Percentiles rank a stretch among this genome's conserved stretches.
These are phyloP conservation scores for Petrophora chlorosata DNA, from an alignment of 2,888 invertebrate genomes.

Conservation along the genomic window DNA sequence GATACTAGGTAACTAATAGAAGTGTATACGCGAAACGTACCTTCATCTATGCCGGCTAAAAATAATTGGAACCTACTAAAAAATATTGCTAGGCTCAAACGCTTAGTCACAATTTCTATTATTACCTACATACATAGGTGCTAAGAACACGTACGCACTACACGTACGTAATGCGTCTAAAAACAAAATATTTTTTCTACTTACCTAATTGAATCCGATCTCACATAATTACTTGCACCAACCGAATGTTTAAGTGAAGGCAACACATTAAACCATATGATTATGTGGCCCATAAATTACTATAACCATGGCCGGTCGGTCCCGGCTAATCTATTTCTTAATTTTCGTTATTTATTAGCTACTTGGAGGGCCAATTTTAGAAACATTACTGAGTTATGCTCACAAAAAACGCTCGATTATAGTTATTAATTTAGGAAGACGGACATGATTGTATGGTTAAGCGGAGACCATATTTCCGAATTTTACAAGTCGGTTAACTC, in stretches of 20 bases:
- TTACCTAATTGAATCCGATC: conserved; percentile 37
- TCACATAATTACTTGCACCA: conserved; percentile 38
- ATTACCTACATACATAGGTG: too few relatives aligned
- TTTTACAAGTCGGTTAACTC: background rate
- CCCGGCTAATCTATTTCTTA: conserved; percentile 45
- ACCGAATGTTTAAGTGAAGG: conserved; percentile 41
- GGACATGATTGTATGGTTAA: conserved; percentile 3
- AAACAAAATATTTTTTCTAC: too few relatives aligned
- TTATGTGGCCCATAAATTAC: conserved; percentile 53
- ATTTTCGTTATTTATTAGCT: conserved; percentile 52
- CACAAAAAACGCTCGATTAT: conserved; percentile 43
- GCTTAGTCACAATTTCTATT: too few relatives aligned
- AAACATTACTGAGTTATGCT: conserved; percentile 47
- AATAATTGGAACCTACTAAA: too few relatives aligned
- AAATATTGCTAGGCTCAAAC: too few relatives aligned
- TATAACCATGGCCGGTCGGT: conserved; percentile 42
- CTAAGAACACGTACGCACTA: too few relatives aligned
- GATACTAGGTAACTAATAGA: too few relatives aligned
- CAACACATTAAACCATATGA: conserved; percentile 35
- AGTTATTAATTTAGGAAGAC: conserved; percentile 10
- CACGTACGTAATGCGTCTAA: too few relatives aligned
- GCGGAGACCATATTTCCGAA: background rate
- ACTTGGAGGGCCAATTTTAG: conserved; percentile 43
- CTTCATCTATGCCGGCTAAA: too few relatives aligned
- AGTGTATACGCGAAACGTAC: too few relatives aligned